Base-by-base conservation (phyloP, 2,888 invertebrate genomes). In the Desoria tigrina region DNA sequence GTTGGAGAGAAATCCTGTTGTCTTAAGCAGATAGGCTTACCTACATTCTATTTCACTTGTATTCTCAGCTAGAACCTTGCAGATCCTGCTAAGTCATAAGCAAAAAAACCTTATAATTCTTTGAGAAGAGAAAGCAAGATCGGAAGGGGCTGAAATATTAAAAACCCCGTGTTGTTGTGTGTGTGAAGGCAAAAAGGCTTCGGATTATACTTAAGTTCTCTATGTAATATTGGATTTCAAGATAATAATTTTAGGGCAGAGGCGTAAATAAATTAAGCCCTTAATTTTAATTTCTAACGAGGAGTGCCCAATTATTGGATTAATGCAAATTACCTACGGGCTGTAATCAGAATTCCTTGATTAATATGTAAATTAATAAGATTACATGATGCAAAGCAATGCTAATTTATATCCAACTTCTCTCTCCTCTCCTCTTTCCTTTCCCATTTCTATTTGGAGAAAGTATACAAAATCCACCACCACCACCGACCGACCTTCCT, bases 331-430 rank as follows among this genome's bases (percentile, higher is more conserved):
- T 75, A 75, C 72, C 74, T 75, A 66, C 71, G 72, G 72, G 69
- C 76, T 74, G 69, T 76, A 76, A 76, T 76, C 76, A 76, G 76
- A 74, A 76, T 76, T 74, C 74, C 66, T 74, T 74, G 74, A 76
- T 76, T 76, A 76, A 76, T 76, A 76, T 76, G 76, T 73, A 76
- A 76, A 76, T 76, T 76, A 76, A 76, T 76, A 74, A 76, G 74
- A 76, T 76, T 74, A 76, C 76, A 74, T 74, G 74, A 76, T 74
- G 76, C 76, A 76, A 72, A 74, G 74, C 76, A 74, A 76, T 76
- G 76, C 76, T 76, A 76, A 76, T 76, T 76, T 74, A 76, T 76
- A 72, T 76, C 74, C 69, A 73, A 71, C 71, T 74, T 60, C 63
- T 61, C 55, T 50, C 56, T 26, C 63, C 50, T 42, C 50, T 42